Evolutionary conservation across 64 coral and sea anemone species (phyloP), one percentile per base, ranked within the genome.

Genomic region (Montipora efflorescens): DNA sequence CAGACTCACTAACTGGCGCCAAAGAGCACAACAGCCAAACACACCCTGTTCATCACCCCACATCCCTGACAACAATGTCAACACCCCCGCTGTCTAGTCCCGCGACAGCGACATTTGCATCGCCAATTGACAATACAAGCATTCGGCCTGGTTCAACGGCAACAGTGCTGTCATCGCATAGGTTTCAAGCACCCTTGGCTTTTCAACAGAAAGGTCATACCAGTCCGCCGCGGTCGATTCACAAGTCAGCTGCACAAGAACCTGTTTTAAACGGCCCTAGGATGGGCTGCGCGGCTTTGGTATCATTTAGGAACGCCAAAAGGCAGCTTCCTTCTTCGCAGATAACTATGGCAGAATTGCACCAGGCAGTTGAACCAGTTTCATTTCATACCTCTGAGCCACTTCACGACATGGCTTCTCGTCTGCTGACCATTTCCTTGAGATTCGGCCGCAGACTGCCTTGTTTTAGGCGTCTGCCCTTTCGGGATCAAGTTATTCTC

Each of bases 401-500:
- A 46, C 82, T 98, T 59, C 93, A 98, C 59, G 89, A 95, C 8
- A 82, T 92, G 0, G 96, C 73, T 36, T 89, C 75, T 19, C 92
- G 95, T 36, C 82, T 96, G 7, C 68, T 99, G 18, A 84, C 92
- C 5, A 74, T 84, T 12, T 96, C 89, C 12, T 87, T 99, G 57
- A 84, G 92, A 1, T 99, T 99, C 62, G 98, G 92, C 16, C 92
- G 95, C 12, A 95, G 96, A 74, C 74, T 96, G 46, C 80, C 95
- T 5, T 96, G 95, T 92, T 94, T 99, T 68, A 91, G 82, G 47
- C 71, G 90, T 6, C 51, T 99, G 64, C 92, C 92, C 11, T 96
- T 99, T 49, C 94, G 98, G 7, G 98, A 99, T 76, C 98, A 99
- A 70, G 94, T 99, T 5, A 99, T 99, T 46, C 92, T 99, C 4